Base-by-base conservation (phyloP, 2,888 invertebrate genomes). In the Steinernema carpocapsae region DNA sequence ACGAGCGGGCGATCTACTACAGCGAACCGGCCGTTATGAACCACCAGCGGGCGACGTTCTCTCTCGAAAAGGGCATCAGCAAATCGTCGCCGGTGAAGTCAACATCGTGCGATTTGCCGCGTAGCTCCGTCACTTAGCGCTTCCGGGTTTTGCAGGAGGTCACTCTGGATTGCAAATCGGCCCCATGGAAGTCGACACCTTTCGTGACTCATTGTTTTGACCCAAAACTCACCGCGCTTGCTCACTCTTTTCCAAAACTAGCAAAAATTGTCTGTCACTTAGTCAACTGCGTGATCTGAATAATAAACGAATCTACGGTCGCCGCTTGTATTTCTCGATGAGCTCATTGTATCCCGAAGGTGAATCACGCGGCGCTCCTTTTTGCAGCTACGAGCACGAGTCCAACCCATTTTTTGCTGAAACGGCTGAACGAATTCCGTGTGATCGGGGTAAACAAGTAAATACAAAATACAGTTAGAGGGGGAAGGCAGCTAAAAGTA, bases 51-150 rank as follows among this genome's bases (percentile, higher is more conserved):
- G 64, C 64, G 2, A 64, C 64, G 4, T 64, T 64, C 64, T 64
- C 64, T 7, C 32, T 64, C 26, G 64, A 64, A 26, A 64, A 64
- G 64, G 64, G 64, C 64, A 64, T 64, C 64, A 64, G 19, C 64
- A 64, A 64, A 64, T 64, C 48, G 17, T 48, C 64, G 17, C 64
- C 64, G 3, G 64, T 64, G 14, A 64, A 64, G 32, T 64, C 64
- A 64, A 64, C 64, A 32, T 64, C 64, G 17, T 64, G 64, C 37
- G 64, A 64, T 29, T 37, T 64, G 32, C 64, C 64, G 26, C 64
- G 64, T 64, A 32, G 64, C 24, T 64, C 64, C 10, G 64, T 64
- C 64, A 64, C 64, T n/a, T 64, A 64, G 64, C 37, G 37, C 10
- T 64, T 7, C 56, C 24, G 24, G 56, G 17, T 26, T 12, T 22